Percentiles rank a stretch among this genome's conserved stretches.
Conservation (phyloP, 2,797 vertebrate genomes). For the Pipistrellus pipistrellus region DNA sequence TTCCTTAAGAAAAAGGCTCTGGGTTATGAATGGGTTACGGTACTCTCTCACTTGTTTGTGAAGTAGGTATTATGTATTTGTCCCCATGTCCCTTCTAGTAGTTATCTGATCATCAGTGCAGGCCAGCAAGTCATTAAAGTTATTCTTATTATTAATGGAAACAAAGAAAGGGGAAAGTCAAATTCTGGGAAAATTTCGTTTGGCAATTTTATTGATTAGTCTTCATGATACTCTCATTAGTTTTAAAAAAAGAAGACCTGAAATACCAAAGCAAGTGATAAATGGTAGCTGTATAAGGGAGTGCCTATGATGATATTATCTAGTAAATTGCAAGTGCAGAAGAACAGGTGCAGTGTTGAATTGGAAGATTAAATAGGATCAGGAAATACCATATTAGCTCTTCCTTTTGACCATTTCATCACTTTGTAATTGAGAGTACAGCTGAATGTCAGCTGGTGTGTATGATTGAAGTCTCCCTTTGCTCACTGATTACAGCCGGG, state of each 20-base stretch:
- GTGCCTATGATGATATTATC: conserved; percentile 36
- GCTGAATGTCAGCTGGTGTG: not conserved
- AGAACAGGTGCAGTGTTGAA: conserved; percentile 57
- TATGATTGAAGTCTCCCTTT: not conserved
- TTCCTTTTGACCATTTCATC: conserved; percentile 27
- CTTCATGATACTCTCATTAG: conserved; percentile 44
- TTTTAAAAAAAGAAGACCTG: not conserved
- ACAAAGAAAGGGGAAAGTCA: conserved; percentile 45
- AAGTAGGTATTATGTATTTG: conserved; percentile 13
- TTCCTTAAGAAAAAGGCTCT: conserved; percentile 1
- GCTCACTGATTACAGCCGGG: not conserved
- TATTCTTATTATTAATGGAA: conserved; percentile 39
- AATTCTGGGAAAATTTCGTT: conserved; percentile 59
- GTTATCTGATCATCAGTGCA: not conserved
- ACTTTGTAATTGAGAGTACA: conserved; percentile 2
- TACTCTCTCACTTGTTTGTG: not conserved
- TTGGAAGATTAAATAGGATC: not conserved
- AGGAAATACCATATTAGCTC: conserved; percentile 50
- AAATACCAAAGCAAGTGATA: conserved; percentile 53
- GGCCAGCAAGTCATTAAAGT: conserved; percentile 47
- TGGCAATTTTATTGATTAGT: conserved; percentile 54
- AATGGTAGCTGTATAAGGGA: conserved; percentile 44
- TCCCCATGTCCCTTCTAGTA: not conserved
- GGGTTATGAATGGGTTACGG: not conserved
- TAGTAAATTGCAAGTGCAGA: conserved; percentile 46